phyloP scores from a whole-genome alignment of 2,113 vertebrate species.

The Procapra przewalskii region DNA sequence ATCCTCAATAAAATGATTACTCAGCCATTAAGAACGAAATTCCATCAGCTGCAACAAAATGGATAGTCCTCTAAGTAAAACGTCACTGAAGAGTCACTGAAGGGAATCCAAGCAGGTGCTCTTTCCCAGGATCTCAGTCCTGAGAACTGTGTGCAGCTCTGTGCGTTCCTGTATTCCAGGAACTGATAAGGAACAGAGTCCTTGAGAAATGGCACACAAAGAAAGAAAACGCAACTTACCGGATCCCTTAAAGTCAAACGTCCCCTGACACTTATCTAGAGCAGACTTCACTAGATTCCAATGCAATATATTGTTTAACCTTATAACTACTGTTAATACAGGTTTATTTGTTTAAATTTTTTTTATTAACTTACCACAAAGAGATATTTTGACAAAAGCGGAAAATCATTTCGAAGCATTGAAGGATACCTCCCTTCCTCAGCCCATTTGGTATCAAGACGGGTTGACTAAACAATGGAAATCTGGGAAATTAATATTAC shows the following conservation, averaged over 20 bases:
- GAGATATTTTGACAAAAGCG: not conserved
- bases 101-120: not conserved
- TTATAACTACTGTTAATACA: not conserved
- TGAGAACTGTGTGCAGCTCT: too few relatives aligned
- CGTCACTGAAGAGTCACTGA: not conserved
- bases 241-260: not conserved
- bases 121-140: not conserved
- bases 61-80: not conserved
- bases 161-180: not conserved
- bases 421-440: too few relatives aligned
- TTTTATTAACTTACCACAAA: not conserved
- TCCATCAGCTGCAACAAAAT: not conserved
- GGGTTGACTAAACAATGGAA: too few relatives aligned
- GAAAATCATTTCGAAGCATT: too few relatives aligned
- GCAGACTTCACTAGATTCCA: not conserved
- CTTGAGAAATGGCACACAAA: not conserved
- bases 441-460: too few relatives aligned
- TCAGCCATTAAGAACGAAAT: not conserved
- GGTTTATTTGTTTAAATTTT: not conserved
- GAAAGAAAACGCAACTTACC: not conserved
- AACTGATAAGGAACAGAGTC: not conserved
- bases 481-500: too few relatives aligned
- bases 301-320: not conserved
- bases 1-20: not conserved
- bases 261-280: not conserved